Percentiles rank a stretch among this genome's conserved stretches.
These are phyloP conservation scores for Chionomys nivalis DNA, from an alignment of 2,113 vertebrate species.

Conservation along the genomic window DNA sequence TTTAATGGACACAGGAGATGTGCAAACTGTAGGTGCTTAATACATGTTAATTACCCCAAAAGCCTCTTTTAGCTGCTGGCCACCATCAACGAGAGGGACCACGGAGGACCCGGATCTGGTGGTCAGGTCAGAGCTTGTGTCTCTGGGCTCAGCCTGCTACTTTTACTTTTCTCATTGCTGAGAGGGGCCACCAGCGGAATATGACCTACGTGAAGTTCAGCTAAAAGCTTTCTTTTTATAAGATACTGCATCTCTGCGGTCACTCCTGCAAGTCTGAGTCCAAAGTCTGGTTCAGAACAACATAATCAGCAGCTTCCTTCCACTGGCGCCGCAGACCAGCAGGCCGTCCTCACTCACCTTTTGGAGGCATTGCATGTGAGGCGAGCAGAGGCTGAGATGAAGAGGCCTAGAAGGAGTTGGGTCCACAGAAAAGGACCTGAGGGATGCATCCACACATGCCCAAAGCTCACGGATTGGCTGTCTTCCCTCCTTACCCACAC, in stretches of 20 bases:
- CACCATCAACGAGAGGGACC: not conserved
- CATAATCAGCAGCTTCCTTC: not conserved
- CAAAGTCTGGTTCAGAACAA: not conserved
- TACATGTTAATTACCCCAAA: not conserved
- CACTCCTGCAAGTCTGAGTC: not conserved
- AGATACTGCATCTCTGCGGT: not conserved
- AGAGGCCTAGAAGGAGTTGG: not conserved
- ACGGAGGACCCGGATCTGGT: not conserved
- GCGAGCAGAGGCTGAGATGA: too few relatives aligned
- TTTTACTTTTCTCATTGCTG: not conserved
- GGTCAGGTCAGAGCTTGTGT: too few relatives aligned
- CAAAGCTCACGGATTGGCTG: not conserved
- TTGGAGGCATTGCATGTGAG: fast-evolving
- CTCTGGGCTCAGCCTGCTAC: not conserved
- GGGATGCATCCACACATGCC: too few relatives aligned
- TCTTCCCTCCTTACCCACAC: not conserved
- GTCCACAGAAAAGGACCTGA: not conserved
- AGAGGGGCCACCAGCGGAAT: not conserved
- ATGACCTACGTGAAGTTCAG: not conserved
- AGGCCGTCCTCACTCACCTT: not conserved
- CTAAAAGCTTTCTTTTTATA: not conserved
- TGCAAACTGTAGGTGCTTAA: conserved; percentile 25
- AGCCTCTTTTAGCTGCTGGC: conserved; percentile 5
- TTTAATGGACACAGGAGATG: not conserved
- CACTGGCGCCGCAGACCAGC: not conserved